phyloP scores from a whole-genome alignment of 1,140 invertebrate genomes.

The Holcopasites calliopsidis region DNA sequence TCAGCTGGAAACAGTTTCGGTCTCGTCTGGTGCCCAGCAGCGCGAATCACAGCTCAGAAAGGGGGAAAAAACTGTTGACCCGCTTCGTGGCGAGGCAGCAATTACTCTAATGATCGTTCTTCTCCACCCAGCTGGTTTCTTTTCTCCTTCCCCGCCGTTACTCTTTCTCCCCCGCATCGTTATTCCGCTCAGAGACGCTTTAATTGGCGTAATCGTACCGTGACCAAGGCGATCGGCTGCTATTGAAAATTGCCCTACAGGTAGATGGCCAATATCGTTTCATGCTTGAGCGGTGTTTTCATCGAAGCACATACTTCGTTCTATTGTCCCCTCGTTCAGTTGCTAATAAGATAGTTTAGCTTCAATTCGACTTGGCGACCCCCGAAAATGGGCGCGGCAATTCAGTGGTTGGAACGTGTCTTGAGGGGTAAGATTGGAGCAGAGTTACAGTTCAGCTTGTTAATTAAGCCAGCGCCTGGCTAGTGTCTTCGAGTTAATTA shows the following conservation, averaged over 20 bases:
- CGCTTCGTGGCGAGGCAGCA: conserved; percentile 46
- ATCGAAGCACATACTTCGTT: not conserved
- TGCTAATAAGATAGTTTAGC: no score
- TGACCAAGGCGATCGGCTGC: not conserved
- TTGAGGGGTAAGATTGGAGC: no score
- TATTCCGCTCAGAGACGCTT: not conserved
- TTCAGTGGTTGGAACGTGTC: no score
- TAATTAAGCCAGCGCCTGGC: conserved; percentile 16
- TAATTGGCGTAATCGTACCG: conserved; percentile 38
- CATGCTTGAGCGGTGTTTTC: no score
- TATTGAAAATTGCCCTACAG: not conserved
- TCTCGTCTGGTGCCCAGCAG: not conserved
- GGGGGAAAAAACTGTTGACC: conserved; percentile 51
- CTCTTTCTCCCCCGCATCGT: not conserved
- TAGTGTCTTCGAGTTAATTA: conserved; percentile 20
- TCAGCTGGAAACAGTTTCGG: not conserved
- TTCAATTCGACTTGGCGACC: no score
- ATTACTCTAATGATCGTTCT: conserved; percentile 54
- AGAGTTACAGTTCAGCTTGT: conserved; percentile 1
- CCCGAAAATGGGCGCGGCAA: no score
- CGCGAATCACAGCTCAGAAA: not conserved
- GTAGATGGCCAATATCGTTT: not conserved
- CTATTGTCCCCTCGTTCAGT: not conserved
- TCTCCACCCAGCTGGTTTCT: not conserved
- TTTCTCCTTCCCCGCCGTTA: not conserved